Evolutionary conservation across 2,113 vertebrate species (phyloP).

Genomic region (Pica pica): DNA sequence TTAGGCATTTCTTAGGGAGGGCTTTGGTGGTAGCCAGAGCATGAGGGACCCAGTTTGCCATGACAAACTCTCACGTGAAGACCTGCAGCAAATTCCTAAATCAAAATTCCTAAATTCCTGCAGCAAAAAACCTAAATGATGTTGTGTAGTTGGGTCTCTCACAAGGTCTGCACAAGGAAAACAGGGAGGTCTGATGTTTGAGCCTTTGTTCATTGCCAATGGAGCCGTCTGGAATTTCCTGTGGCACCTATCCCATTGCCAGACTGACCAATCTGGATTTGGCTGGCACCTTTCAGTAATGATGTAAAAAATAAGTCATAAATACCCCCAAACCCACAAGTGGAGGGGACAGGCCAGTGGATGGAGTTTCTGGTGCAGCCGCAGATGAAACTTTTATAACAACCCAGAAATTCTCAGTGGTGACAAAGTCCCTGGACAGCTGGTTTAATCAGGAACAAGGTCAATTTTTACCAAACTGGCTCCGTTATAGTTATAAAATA

Average conservation of each 20-base stretch:
- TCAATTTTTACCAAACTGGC: neutral
- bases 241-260: neutral
- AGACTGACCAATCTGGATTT: neutral
- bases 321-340: neutral
- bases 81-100: neutral
- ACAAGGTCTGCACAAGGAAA: neutral
- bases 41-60: neutral
- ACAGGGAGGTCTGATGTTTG: neutral
- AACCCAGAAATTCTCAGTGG: neutral
- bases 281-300: neutral
- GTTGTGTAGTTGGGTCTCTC: neutral
- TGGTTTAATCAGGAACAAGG: neutral
- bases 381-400: neutral
- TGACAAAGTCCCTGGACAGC: neutral
- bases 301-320: neutral
- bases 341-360: neutral
- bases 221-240: neutral
- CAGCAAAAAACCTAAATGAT: too few species aligned
- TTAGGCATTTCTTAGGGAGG: neutral
- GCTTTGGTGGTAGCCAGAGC: neutral
- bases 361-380: neutral
- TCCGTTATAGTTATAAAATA: neutral
- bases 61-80: neutral
- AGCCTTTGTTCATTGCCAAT: neutral
- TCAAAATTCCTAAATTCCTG: too few species aligned